Evolutionary conservation across 2,113 vertebrate species (phyloP), one percentile per base, ranked within the genome.

Genomic region (Muntiacus muntjak): DNA sequence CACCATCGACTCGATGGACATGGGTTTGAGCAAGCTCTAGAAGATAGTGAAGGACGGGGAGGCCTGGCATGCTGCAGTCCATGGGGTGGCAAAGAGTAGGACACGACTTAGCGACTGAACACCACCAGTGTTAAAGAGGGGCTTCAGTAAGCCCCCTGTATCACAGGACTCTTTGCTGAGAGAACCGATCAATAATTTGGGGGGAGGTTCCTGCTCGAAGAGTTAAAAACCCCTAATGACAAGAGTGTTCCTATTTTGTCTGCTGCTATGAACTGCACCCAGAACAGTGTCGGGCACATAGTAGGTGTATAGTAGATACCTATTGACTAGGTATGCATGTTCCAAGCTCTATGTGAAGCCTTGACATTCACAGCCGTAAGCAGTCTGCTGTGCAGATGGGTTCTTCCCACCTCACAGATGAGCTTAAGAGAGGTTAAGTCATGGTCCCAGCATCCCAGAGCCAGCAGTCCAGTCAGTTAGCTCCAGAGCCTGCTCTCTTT

Each of bases 41-140:
- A 14, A 43, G 40, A 76, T 13, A 26, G 71, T 43, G 12, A 26
- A 26, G 71, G 12, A 15, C 40, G 26, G 71, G 71, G 40, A 43
- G 6, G 71, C 23, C 71, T 76, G 71, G 71, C 3, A 1, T 43
- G 71, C 40, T 43, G 71, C 40, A 25, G 21, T 7, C 36, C 71
- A 4, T 43, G 36, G 71, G 71, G 40, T 14, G 1, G 1, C 71
- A 43, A 7, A 76, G 40, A 3, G 23, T 76, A 12, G 1, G 71
- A 76, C 36, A 43, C 0, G 11, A 25, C 36, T 43, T 2, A 43
- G 36, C 23, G 0, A 14, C 36, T 76, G 36, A 43, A 26, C 71
- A 43, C 3, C 71, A 76, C 0, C 12, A 14, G 36, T 14, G 26
- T 64, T 21, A 12, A 40, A 17, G 87, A 50, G 6, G 7, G 55